Percentiles rank a stretch among this genome's conserved stretches.
phyloP scores from a whole-genome alignment of 2,113 vertebrate species.

The Neogobius melanostomus region DNA sequence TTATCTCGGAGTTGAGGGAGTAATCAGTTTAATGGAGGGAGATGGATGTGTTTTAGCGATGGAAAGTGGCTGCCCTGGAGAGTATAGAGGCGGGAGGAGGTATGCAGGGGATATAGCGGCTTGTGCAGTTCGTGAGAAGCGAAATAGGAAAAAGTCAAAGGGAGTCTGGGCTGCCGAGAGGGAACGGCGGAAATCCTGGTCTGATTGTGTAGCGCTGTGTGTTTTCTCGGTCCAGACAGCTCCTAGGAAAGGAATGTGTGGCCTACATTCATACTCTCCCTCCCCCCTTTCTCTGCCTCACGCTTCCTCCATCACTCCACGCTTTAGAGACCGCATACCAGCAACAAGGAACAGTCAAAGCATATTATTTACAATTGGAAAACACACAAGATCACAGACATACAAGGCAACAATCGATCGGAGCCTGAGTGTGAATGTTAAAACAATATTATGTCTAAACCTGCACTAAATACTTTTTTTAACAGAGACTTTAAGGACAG shows the following conservation, averaged over 20 bases:
- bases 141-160: conserved; percentile 45
- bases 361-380: conserved; percentile 47
- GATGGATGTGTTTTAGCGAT: conserved; percentile 34
- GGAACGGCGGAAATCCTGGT: conserved; percentile 74
- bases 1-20: conserved; percentile 36
- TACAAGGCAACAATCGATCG: no score
- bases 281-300: conserved; percentile 47
- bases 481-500: no score
- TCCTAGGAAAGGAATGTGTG: conserved; percentile 74
- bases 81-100: background rate
- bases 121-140: conserved; percentile 47
- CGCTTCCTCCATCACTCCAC: conserved; percentile 30
- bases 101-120: background rate
- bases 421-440: no score
- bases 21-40: conserved; percentile 32
- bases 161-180: conserved; percentile 47
- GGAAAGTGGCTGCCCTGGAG: conserved; percentile 41
- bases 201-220: conserved; percentile 59
- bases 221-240: conserved; percentile 66
- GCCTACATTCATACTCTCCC: conserved; percentile 66
- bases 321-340: conserved; percentile 52
- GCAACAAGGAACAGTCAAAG: conserved; percentile 52
- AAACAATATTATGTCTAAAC: no score
- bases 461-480: no score
- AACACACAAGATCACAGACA: conserved; percentile 11